Base-by-base conservation (phyloP, 2,797 vertebrate genomes). In the Epinephelus awoara region DNA sequence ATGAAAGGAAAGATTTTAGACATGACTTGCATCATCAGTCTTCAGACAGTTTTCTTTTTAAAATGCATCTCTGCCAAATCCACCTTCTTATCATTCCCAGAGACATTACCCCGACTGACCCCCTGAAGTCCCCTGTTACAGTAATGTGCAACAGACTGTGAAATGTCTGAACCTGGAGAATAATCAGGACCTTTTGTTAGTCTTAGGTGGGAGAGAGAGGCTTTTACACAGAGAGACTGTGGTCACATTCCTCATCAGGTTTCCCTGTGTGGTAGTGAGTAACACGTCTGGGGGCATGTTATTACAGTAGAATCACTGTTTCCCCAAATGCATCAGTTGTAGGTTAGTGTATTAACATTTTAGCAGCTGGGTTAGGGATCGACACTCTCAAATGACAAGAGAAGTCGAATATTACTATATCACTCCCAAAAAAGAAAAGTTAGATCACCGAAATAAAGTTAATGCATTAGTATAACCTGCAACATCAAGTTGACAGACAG, bases 71-170 rank as follows among this genome's bases (percentile, higher is more conserved):
- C 57, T 75, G 63, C 67, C 66, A 76, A 76, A 18, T 29, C 80
- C 44, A 1, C 50, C 59, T 46, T 77, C n/a, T 70, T 83, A 76
- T 85, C 75, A 71, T 66, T 76, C 38, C 38, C 72, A 79, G 62
- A 84, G 84, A 85, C 58, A 47, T 84, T 80, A 88, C 84, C 76
- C 81, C 75, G 74, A 82, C 61, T 59, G 80, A 85, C 88, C 82
- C 85, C 87, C 85, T 72, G 55, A 85, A 81, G 85, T 79, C 72
- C 65, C 66, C 89, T n/a, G 85, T 88, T 90, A 80, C 84, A 86
- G 56, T 84, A 85, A 91, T 91, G 90, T 91, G 88, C 86, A 92
- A 87, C 85, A 88, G 92, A 92, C 92, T 84, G 89, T 91, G 85
- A 92, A 91, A 91, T 80, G 79, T 89, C 70, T 83, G 83, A 90